Percentiles rank a stretch among this genome's conserved stretches.
Conservation (phyloP, 2,113 vertebrate species). For the Phalacrocorax aristotelis region DNA sequence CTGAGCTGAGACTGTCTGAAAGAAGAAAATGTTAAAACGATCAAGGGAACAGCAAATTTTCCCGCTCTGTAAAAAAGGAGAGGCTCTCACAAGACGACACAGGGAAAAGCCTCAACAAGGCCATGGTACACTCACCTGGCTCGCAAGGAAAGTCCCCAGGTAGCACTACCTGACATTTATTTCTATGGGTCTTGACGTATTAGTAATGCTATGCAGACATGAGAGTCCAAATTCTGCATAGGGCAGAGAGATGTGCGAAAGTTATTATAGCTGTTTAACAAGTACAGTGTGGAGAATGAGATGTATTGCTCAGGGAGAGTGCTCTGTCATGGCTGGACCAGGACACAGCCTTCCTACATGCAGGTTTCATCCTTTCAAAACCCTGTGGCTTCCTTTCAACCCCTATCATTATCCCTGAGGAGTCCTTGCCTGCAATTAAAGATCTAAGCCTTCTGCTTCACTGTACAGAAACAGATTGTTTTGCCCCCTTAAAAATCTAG, state of each 20-base stretch:
- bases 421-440: not conserved
- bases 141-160: not conserved
- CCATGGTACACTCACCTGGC: not conserved
- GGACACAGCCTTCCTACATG: not conserved
- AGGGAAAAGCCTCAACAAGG: not conserved
- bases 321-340: fast-evolving
- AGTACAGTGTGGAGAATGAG: not conserved
- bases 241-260: not conserved
- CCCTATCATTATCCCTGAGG: not conserved
- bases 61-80: not conserved
- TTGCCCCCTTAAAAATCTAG: not conserved
- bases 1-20: not conserved
- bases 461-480: not conserved
- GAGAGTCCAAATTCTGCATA: not conserved
- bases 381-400: not conserved
- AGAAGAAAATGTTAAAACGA: not conserved
- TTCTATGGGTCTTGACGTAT: not conserved
- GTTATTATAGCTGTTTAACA: not conserved
- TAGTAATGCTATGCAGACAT: not conserved
- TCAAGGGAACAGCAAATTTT: not conserved
- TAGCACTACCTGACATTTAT: not conserved
- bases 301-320: not conserved
- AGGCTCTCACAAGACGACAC: not conserved
- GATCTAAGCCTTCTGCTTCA: not conserved
- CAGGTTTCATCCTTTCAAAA: not conserved